phyloP scores from a whole-genome alignment of 1,140 invertebrate genomes.

The Drosophila nannoptera region DNA sequence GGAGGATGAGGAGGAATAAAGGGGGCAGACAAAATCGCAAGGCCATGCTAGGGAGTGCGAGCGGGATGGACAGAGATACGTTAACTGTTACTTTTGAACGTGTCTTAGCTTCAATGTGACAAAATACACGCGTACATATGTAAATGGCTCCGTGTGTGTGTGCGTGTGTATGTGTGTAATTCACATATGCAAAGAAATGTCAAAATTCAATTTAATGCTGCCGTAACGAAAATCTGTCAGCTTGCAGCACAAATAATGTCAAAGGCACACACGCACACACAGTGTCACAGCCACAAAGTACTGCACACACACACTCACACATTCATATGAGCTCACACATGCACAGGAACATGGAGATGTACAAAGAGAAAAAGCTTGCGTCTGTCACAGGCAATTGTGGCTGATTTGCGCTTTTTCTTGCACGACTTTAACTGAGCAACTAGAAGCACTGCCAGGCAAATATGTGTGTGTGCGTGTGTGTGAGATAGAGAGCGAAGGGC shows the following conservation, averaged over 20 bases:
- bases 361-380: slow-evolving; percentile 62
- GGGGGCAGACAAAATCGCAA: too few species aligned
- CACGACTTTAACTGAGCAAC: slow-evolving; percentile 29
- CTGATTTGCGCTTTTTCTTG: slow-evolving; percentile 72
- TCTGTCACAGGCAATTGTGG: slow-evolving; percentile 74
- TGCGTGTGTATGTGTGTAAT: slow-evolving; percentile 17
- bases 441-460: too few species aligned
- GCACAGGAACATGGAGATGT: slow-evolving; percentile 23
- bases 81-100: not conserved
- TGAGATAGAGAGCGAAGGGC: too few species aligned
- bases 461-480: too few species aligned
- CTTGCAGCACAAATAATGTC: slow-evolving; percentile 76
- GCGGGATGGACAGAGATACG: not conserved
- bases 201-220: slow-evolving; percentile 77
- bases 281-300: slow-evolving; percentile 37
- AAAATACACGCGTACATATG: slow-evolving; percentile 3
- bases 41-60: not conserved
- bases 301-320: slow-evolving; percentile 29
- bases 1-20: not conserved
- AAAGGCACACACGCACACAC: slow-evolving; percentile 58
- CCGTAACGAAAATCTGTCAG: slow-evolving; percentile 72
- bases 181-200: slow-evolving; percentile 69
- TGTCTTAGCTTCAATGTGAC: slow-evolving; percentile 3
- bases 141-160: not conserved
- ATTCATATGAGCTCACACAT: slow-evolving; percentile 2